phyloP scores from a whole-genome alignment of 2,888 invertebrate species.

The Tachina grossa region DNA sequence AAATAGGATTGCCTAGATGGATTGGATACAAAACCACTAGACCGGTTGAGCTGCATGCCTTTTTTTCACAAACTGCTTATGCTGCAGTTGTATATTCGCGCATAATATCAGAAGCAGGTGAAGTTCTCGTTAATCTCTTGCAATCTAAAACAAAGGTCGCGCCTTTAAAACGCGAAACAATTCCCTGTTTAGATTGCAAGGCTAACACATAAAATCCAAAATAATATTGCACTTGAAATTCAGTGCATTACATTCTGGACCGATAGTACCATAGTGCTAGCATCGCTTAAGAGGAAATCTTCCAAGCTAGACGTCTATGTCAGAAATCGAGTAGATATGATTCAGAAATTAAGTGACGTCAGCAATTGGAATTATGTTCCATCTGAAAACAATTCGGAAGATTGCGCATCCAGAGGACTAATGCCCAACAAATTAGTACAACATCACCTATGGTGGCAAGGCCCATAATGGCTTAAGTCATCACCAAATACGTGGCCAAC shows the following conservation, averaged over 20 bases:
- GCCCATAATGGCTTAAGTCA: neutral
- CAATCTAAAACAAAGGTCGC: conserved; percentile 1
- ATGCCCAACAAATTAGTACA: neutral
- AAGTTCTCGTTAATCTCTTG: neutral
- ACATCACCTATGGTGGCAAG: conserved; percentile 1
- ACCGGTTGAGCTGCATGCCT: no score
- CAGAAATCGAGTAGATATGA: no score
- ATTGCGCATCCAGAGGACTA: neutral
- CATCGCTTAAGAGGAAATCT: neutral
- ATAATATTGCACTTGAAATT: neutral
- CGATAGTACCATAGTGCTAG: neutral
- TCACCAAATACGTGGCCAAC: neutral
- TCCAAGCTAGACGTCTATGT: neutral
- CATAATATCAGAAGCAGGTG: neutral
- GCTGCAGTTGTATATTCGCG: neutral
- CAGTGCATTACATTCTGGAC: neutral
- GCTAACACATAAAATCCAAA: neutral
- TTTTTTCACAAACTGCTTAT: neutral
- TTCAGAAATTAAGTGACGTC: neutral
- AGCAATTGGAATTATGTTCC: neutral
- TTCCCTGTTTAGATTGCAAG: neutral
- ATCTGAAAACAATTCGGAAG: neutral
- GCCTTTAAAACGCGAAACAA: neutral
- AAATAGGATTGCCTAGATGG: no score
- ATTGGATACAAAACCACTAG: no score